A percentile compares a stretch with the other conserved stretches of the same genome.
These are phyloP conservation scores for Athalia rosae DNA, from an alignment of 2,888 invertebrate genomes.

Conservation along the genomic window DNA sequence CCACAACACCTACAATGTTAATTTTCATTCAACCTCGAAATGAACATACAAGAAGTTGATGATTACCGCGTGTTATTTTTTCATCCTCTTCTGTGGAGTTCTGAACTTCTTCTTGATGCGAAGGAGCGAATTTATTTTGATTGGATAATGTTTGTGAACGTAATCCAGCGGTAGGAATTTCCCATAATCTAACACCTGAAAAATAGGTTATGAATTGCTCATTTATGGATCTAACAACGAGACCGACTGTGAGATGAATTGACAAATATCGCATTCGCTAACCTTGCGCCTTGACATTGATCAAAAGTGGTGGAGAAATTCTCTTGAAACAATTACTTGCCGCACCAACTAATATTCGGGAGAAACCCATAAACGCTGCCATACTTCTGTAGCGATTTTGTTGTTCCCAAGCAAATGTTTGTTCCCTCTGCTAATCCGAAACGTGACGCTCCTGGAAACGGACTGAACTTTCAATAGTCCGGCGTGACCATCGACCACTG, in stretches of 20 bases:
- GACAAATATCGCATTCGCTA: slow-evolving; percentile 10
- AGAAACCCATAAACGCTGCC: slow-evolving; percentile 59
- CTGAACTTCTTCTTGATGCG: slow-evolving; percentile 56
- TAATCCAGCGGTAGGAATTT: slow-evolving; percentile 49
- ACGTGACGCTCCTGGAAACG: too few species aligned
- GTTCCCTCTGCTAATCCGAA: background rate
- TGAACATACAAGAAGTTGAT: background rate
- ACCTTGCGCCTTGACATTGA: slow-evolving; percentile 53
- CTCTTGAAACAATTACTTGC: slow-evolving; percentile 57
- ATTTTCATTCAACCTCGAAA: slow-evolving; percentile 5
- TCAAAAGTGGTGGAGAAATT: slow-evolving; percentile 46
- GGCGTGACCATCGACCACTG: too few species aligned
- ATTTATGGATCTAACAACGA: slow-evolving; percentile 29
- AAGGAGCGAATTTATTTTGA: slow-evolving; percentile 42
- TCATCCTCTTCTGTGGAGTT: slow-evolving; percentile 60
- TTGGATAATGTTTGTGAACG: slow-evolving; percentile 61
- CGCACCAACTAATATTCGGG: slow-evolving; percentile 56
- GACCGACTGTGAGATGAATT: background rate
- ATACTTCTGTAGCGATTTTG: slow-evolving; percentile 51
- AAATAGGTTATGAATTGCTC: slow-evolving; percentile 42
- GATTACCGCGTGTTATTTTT: slow-evolving; percentile 58
- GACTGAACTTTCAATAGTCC: too few species aligned
- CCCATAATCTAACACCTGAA: slow-evolving; percentile 23
- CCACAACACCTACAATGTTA: background rate
- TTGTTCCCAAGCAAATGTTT: slow-evolving; percentile 6